Evolutionary conservation across 64 coral and sea anemone species (phyloP).

Genomic region (Exaiptasia diaphana): DNA sequence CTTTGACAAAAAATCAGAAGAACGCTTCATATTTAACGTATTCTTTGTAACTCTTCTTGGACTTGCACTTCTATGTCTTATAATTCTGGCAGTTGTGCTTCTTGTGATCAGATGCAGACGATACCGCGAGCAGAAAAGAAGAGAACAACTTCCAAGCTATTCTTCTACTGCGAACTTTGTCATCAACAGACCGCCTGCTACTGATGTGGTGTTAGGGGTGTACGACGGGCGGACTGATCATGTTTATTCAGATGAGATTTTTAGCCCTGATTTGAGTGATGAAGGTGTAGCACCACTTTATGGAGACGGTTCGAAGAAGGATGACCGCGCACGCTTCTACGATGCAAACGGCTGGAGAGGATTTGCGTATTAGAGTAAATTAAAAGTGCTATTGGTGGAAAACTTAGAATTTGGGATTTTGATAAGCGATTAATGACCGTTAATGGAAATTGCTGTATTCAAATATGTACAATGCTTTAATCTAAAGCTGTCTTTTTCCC

Average conservation of each 20-base stretch:
- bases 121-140: neutral
- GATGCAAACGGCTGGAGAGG: neutral
- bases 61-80: neutral
- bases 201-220: neutral
- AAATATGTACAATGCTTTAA: no score
- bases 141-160: neutral
- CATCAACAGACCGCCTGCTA: neutral
- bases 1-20: neutral
- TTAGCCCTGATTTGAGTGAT: neutral
- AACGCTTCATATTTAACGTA: neutral
- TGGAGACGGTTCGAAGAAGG: neutral
- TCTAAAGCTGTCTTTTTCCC: no score
- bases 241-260: neutral
- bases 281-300: neutral
- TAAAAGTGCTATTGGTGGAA: neutral
- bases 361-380: neutral
- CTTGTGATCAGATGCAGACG: neutral
- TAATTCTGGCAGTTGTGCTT: neutral
- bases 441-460: no score
- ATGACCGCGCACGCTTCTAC: neutral
- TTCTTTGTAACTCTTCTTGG: neutral
- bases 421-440: no score
- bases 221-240: neutral
- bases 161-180: neutral
- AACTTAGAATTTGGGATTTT: neutral